phyloP scores from a whole-genome alignment of 2,797 vertebrate genomes.

The Propithecus deckenii region DNA sequence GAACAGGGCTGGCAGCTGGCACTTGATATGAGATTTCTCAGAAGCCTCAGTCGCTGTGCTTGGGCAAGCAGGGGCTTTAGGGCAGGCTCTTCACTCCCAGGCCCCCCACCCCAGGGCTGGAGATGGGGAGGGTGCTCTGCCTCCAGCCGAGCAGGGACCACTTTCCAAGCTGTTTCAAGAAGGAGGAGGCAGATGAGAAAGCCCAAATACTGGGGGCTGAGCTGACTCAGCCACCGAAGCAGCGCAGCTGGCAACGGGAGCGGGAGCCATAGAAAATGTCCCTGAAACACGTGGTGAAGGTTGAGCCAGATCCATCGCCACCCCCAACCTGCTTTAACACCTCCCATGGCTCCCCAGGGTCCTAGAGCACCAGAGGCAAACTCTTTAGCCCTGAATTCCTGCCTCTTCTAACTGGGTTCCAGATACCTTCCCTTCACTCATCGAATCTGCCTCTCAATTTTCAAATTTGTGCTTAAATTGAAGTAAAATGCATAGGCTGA shows the following conservation, averaged over 20 bases:
- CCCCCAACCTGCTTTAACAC: background rate
- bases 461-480: background rate
- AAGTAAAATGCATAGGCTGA: background rate
- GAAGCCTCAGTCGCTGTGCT: background rate
- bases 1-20: background rate
- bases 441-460: background rate
- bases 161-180: background rate
- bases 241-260: too few relatives aligned
- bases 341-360: background rate
- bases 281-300: fast-evolving
- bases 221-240: background rate
- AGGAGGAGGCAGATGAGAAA: background rate
- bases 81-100: background rate
- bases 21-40: slow-evolving; percentile 50
- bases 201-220: background rate
- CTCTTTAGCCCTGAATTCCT: background rate
- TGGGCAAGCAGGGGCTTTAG: background rate
- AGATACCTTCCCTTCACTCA: background rate
- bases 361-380: background rate
- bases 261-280: background rate
- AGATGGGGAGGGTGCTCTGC: too few relatives aligned
- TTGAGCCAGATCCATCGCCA: background rate
- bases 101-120: background rate
- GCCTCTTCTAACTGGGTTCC: background rate
- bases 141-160: background rate